Conservation (phyloP, 1,140 invertebrate species). For the Ips nitidus region DNA sequence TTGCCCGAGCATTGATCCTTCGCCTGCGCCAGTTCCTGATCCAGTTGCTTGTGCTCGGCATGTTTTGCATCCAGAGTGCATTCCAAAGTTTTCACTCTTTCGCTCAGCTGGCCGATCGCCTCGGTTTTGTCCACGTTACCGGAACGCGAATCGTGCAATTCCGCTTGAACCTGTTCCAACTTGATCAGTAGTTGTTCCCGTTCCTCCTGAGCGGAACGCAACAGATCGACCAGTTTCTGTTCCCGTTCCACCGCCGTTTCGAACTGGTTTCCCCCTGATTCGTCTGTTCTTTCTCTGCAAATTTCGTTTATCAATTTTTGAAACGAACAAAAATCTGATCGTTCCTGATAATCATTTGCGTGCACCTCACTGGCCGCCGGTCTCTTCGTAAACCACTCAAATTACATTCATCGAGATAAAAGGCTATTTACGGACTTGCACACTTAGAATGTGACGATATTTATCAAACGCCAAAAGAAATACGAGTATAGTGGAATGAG, state of each 20-base stretch:
- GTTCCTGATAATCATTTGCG: too few relatives aligned
- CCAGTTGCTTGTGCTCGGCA: slow-evolving; percentile 70
- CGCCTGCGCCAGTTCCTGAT: slow-evolving; percentile 68
- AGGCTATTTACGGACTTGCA: too few relatives aligned
- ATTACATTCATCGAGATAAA: too few relatives aligned
- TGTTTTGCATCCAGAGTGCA: slow-evolving; percentile 68
- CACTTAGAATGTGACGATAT: too few relatives aligned
- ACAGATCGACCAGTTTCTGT: slow-evolving; percentile 79
- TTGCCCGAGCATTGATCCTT: slow-evolving; percentile 66
- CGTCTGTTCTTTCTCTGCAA: slow-evolving; percentile 52
- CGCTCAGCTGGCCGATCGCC: slow-evolving; percentile 66
- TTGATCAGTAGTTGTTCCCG: slow-evolving; percentile 71
- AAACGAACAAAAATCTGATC: too few relatives aligned
- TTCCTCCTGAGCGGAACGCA: slow-evolving; percentile 83
- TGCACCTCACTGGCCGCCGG: too few relatives aligned
- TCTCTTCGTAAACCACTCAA: too few relatives aligned
- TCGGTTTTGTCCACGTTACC: slow-evolving; percentile 39
- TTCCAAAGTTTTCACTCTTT: slow-evolving; percentile 68
- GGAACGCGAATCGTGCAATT: slow-evolving; percentile 58
- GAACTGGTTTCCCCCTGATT: slow-evolving; percentile 58
- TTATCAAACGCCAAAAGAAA: background rate
- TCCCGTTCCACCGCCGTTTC: slow-evolving; percentile 74
- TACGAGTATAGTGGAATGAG: background rate
- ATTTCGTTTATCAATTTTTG: too few relatives aligned
- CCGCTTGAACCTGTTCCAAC: slow-evolving; percentile 73